Evolutionary conservation across 2,888 invertebrate genomes (phyloP).

Genomic region (Acrocyrtus sp.): DNA sequence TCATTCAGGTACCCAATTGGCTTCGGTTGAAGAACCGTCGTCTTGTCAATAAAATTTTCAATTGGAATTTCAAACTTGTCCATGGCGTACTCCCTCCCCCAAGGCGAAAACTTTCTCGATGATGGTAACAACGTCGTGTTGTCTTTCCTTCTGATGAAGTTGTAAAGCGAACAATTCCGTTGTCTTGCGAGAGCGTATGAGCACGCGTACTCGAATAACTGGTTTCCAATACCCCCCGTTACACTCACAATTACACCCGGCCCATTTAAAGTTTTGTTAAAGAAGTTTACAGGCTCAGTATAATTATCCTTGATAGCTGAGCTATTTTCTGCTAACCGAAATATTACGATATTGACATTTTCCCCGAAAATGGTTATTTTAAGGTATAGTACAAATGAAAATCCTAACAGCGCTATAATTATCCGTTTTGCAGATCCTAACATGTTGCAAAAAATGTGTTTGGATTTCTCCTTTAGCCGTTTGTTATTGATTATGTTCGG

Average conservation of each 20-base stretch:
- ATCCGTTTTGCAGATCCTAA: too few species aligned
- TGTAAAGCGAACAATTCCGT: slow-evolving; percentile 7
- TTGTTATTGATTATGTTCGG: too few species aligned
- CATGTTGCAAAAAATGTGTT: too few species aligned
- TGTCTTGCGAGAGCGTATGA: slow-evolving; percentile 15
- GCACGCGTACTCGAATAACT: slow-evolving; percentile 24
- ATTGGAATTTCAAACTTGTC: slow-evolving; percentile 20
- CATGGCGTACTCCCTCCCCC: slow-evolving; percentile 7
- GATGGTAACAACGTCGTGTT: too few species aligned
- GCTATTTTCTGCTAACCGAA: too few species aligned
- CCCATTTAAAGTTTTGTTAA: not conserved
- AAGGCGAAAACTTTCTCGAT: not conserved
- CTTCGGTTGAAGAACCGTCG: not conserved
- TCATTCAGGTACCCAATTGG: not conserved
- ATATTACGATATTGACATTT: too few species aligned
- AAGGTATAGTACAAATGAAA: too few species aligned
- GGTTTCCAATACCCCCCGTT: slow-evolving; percentile 13
- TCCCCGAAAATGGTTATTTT: too few species aligned
- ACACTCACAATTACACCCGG: slow-evolving; percentile 11
- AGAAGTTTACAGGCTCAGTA: too few species aligned
- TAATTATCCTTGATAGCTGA: too few species aligned
- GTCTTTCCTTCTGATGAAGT: not conserved
- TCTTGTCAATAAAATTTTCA: not conserved
- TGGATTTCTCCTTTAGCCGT: too few species aligned
- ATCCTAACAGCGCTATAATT: too few species aligned